A percentile compares a stretch with the other conserved stretches of the same genome.
These are phyloP conservation scores for Cerastoderma edule DNA, from an alignment of 2,888 invertebrate genomes.

Conservation along the genomic window DNA sequence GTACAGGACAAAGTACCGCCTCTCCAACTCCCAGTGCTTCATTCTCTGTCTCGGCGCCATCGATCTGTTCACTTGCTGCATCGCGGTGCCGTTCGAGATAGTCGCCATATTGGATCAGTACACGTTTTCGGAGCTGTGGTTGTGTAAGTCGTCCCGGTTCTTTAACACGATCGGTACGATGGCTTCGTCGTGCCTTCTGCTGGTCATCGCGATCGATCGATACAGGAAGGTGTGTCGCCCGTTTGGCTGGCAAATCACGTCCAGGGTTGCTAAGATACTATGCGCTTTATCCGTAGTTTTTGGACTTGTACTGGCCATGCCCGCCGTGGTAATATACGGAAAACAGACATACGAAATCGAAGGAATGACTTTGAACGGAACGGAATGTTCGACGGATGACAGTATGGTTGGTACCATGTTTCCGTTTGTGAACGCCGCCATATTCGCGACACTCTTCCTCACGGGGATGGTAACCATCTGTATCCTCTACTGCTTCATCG, in stretches of 20 bases:
- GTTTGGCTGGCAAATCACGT: constrained; percentile 64
- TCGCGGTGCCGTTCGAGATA: constrained; percentile 64
- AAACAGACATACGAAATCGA: constrained; percentile 52
- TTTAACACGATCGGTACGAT: constrained; percentile 58
- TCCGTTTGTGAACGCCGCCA: constrained; percentile 54
- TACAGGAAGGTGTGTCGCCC: constrained; percentile 72
- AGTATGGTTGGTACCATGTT: constrained; percentile 50
- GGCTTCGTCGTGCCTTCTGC: constrained; percentile 50
- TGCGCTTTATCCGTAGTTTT: constrained; percentile 46
- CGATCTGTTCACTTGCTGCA: constrained; percentile 60
- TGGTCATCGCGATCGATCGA: constrained; percentile 66
- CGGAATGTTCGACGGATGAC: constrained; percentile 69
- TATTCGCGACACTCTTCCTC: constrained; percentile 50
- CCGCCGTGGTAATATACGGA: constrained; percentile 60
- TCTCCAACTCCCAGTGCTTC: constrained; percentile 62
- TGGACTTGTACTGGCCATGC: constrained; percentile 48
- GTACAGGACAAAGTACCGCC: constrained; percentile 55
- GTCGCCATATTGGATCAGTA: constrained; percentile 56
- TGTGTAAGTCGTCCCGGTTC: constrained; percentile 59
- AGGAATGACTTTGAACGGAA: constrained; percentile 48
- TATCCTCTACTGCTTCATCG: constrained; percentile 61
- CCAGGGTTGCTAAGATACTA: constrained; percentile 54
- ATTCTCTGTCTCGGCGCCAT: constrained; percentile 59
- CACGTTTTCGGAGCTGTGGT: constrained; percentile 49
- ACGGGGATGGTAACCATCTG: constrained; percentile 45